These are phyloP conservation scores for Aporophyla nigra DNA, from an alignment of 2,888 invertebrate genomes.

Conservation along the genomic window DNA sequence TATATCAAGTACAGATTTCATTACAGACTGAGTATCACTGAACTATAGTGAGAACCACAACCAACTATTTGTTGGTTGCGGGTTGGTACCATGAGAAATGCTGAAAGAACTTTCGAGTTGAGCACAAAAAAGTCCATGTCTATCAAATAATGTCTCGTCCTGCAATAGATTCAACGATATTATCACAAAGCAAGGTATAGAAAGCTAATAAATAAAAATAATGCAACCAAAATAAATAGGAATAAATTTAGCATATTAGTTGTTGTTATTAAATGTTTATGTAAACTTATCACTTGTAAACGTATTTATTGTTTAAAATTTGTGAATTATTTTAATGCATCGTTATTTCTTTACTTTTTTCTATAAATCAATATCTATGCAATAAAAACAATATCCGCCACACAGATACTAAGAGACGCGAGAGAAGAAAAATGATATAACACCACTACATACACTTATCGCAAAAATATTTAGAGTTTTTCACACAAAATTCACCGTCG, in stretches of 20 bases:
- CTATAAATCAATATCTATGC: constrained; percentile 71
- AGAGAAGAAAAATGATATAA: constrained; percentile 45
- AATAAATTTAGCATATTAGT: not conserved
- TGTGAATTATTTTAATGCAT: constrained; percentile 25
- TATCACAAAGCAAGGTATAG: not conserved
- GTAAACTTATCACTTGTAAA: constrained; percentile 9
- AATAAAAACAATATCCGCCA: constrained; percentile 68
- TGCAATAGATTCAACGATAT: constrained; percentile 11
- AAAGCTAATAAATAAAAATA: constrained; percentile 21
- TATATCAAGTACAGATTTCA: not conserved
- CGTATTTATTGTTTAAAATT: not conserved
- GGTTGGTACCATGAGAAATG: constrained; percentile 12
- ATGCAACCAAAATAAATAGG: not conserved
- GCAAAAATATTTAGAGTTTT: constrained; percentile 59
- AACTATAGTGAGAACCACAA: not conserved
- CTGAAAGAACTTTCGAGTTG: constrained; percentile 8
- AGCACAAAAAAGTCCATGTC: not conserved
- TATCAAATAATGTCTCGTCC: not conserved
- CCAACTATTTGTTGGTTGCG: not conserved
- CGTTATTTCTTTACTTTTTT: constrained; percentile 45
- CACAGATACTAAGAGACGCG: constrained; percentile 39
- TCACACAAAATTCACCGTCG: constrained; percentile 66
- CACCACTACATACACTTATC: constrained; percentile 64
- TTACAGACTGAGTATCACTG: not conserved
- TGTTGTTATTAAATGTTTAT: constrained; percentile 11